These are phyloP conservation scores for Tonatia bakeri DNA, from an alignment of 2,113 vertebrate species.

Conservation along the genomic window DNA sequence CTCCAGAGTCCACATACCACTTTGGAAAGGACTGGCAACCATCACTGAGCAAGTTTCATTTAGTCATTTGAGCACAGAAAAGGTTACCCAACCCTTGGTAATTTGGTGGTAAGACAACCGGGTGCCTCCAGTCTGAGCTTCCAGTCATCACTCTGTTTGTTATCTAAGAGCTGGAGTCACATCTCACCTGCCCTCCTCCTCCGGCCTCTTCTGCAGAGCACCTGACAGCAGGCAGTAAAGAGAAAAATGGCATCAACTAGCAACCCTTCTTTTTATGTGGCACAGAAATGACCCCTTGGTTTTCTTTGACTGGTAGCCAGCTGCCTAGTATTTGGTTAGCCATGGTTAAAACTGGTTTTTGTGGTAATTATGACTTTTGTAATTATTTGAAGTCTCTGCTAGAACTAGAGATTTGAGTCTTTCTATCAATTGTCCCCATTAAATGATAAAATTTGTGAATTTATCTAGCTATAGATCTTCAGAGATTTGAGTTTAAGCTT, in stretches of 20 bases:
- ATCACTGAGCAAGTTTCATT: neutral
- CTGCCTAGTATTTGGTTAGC: neutral
- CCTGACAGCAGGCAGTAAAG: neutral
- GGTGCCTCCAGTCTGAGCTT: neutral
- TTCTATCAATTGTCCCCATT: neutral
- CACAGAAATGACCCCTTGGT: neutral
- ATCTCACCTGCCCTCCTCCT: neutral
- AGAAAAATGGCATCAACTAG: neutral
- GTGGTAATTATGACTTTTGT: neutral
- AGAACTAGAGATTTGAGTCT: neutral
- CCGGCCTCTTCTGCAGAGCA: neutral
- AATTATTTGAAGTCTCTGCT: conserved; percentile 5
- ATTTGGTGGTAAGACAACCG: neutral
- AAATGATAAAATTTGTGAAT: neutral
- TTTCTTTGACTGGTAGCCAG: neutral
- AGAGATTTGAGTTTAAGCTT: neutral
- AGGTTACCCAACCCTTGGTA: neutral
- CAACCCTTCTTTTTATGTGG: neutral
- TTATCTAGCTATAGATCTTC: neutral
- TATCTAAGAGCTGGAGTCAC: neutral
- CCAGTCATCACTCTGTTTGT: neutral
- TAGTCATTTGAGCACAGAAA: neutral
- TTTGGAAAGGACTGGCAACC: neutral
- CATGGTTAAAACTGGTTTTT: neutral
- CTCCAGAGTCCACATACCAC: neutral